A percentile compares a stretch with the other conserved stretches of the same genome.
phyloP scores from a whole-genome alignment of 2,797 vertebrate species.

The Xenops minutus region DNA sequence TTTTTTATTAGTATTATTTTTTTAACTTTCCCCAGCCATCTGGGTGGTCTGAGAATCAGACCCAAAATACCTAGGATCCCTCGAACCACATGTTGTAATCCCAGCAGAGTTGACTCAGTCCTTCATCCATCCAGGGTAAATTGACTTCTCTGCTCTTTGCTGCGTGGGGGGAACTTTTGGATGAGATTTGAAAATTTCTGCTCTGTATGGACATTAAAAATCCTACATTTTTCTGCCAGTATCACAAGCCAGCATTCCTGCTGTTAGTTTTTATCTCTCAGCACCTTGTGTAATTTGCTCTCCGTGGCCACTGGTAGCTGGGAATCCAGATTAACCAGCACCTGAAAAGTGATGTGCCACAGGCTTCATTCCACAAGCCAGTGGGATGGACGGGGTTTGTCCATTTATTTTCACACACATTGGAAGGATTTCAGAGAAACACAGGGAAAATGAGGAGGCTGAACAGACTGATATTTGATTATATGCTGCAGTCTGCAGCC shows the following conservation, averaged over 20 bases:
- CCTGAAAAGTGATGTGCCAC: neutral
- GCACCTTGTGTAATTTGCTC: neutral
- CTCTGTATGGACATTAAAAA: conserved; percentile 20
- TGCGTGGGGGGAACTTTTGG: conserved; percentile 26
- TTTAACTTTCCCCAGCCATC: neutral
- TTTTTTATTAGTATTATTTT: neutral
- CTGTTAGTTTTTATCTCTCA: conserved; percentile 20
- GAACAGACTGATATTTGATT: conserved; percentile 21
- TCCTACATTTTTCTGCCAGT: conserved; percentile 28
- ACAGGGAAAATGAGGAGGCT: conserved; percentile 7
- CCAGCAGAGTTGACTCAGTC: conserved; percentile 66
- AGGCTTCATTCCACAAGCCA: conserved; percentile 1
- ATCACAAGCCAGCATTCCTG: neutral
- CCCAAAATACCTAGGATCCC: conserved; percentile 52
- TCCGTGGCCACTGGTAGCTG: neutral
- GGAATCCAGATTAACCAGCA: neutral
- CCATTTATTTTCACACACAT: neutral
- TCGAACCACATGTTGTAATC: conserved; percentile 63
- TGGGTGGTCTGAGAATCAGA: conserved; percentile 65
- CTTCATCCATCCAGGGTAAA: conserved; percentile 57
- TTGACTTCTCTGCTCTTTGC: conserved; percentile 47
- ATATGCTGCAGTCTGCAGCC: conserved; percentile 13
- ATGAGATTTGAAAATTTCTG: conserved; percentile 48
- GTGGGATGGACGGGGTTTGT: neutral
- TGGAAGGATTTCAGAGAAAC: conserved; percentile 50